phyloP scores from a whole-genome alignment of 2,797 vertebrate species.

The Pteronotus mesoamericanus region DNA sequence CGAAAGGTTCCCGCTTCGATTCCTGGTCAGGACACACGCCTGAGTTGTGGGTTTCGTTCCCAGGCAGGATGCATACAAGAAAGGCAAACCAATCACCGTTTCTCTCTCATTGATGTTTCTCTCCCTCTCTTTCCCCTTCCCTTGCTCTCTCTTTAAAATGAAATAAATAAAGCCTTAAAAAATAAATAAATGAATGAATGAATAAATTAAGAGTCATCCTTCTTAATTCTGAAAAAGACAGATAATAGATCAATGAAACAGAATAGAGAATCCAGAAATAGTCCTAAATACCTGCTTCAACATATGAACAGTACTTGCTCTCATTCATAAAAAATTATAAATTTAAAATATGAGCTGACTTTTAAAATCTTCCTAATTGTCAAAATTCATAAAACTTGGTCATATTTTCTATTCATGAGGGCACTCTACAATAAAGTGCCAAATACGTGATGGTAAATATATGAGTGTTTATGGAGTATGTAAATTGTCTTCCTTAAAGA shows the following conservation, averaged over 20 bases:
- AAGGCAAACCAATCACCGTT: background rate
- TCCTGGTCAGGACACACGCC: background rate
- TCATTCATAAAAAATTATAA: slow-evolving; percentile 42
- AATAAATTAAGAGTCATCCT: background rate
- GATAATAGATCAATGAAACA: slow-evolving; percentile 15
- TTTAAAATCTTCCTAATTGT: background rate
- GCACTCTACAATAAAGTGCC: background rate
- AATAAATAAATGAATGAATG: background rate
- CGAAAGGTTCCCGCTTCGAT: background rate
- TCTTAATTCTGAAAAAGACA: slow-evolving; percentile 16
- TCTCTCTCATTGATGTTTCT: no score
- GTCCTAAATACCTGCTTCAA: background rate
- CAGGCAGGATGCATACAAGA: background rate
- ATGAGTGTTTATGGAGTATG: background rate
- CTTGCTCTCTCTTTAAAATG: background rate
- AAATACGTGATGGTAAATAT: background rate
- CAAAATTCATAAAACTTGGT: slow-evolving; percentile 19
- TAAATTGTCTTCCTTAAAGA: background rate
- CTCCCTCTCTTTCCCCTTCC: background rate
- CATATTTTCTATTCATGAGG: background rate
- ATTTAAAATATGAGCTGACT: background rate
- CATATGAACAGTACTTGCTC: background rate
- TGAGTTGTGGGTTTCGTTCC: background rate
- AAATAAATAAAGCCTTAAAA: background rate
- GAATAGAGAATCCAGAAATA: slow-evolving; percentile 41